phyloP scores from a whole-genome alignment of 2,113 vertebrate species.

The Antechinus flavipes region DNA sequence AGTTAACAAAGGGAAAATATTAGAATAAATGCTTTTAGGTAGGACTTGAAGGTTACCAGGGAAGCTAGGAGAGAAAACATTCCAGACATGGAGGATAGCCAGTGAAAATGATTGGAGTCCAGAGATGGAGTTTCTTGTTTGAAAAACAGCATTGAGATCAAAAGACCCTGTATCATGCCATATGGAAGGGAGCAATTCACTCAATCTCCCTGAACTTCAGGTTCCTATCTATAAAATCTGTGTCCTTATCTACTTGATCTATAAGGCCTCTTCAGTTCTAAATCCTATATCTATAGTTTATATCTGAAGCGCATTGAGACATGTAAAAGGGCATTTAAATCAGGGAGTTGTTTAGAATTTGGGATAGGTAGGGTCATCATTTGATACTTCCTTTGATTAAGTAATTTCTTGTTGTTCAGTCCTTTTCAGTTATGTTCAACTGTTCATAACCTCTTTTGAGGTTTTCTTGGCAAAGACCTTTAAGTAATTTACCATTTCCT shows the following conservation, averaged over 20 bases:
- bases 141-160: neutral
- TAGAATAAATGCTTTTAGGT: neutral
- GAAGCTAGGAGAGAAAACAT: neutral
- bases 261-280: neutral
- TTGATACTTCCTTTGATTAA: neutral
- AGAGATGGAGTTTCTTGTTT: neutral
- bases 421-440: neutral
- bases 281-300: neutral
- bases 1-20: neutral
- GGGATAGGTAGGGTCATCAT: neutral
- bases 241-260: neutral
- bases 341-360: neutral
- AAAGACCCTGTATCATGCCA: too few relatives aligned
- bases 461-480: neutral
- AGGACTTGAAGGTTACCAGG: neutral
- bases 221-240: neutral
- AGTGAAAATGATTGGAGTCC: neutral
- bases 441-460: neutral
- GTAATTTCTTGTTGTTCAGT: neutral
- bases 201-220: neutral
- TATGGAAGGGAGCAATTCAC: neutral
- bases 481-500: neutral
- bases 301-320: neutral
- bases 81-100: neutral
- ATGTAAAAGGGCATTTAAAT: neutral